Evolutionary conservation across 1,140 invertebrate genomes (phyloP), one percentile per base, ranked within the genome.

Genomic region (Drosophila tani): DNA sequence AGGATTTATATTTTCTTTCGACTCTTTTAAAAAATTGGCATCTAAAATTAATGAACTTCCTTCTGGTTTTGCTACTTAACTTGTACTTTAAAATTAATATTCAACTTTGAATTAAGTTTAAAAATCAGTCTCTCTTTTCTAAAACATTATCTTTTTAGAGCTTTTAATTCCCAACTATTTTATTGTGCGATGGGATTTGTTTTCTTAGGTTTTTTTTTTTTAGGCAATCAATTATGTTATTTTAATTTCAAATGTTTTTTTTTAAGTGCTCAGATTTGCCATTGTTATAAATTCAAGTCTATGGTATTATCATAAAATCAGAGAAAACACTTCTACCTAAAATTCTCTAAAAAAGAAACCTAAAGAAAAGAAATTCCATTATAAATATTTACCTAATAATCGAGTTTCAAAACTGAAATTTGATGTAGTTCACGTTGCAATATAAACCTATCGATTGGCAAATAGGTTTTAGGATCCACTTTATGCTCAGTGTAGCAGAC

Each of bases 401-500:
- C 51, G 4, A 4, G 14, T 55, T 55, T 55, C 32, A 21, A 21
- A 55, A 15, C 15, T 9, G 17, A 55, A 55, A 55, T 55, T 19
- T 15, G 7, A 38, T 2, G 32, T 21, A 53, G 29, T 19, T 1
- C 9, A 32, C 21, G 5, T 8, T 4, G 21, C 3, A 15, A 21
- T 19, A 21, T 55, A 38, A 38, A 21, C 32, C 7, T 38, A 57
- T 24, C 7, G 12, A 17, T 24, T 19, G 1, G 17, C 12, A 21
- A 24, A 55, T 5, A 53, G 12, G 12, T 4, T 24, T 63, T 8
- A 4, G 5, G 9, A 27, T 51, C 50, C 40, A 43, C 21, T 55
- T 53, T 15, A 32, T 49, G 43, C 49, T 46, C 69, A 51, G 43
- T 62, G 50, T 59, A 68, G 38, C 5, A 21, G 56, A 70, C 64